A percentile compares a stretch with the other conserved stretches of the same genome.
Conservation (phyloP, 2,797 vertebrate genomes). For the Acrossocheilus wenchowensis region DNA sequence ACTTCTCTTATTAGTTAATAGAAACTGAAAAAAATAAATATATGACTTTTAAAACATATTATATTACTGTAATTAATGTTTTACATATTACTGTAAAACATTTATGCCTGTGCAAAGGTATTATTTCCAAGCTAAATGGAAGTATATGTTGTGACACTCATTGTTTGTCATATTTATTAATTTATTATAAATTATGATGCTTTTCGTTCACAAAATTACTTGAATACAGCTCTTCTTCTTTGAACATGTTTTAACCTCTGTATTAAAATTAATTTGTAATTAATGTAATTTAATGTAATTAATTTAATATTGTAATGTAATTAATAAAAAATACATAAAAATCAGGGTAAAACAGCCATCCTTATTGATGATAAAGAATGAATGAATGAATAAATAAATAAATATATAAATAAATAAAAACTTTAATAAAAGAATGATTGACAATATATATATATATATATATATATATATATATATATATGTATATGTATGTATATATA, state of each 20-base stretch:
- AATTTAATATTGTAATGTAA: too few species aligned
- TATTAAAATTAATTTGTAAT: neutral
- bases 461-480: too few species aligned
- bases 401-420: neutral
- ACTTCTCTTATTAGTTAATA: neutral
- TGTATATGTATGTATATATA: too few species aligned
- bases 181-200: neutral
- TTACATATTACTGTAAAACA: neutral
- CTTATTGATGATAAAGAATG: neutral
- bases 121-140: neutral
- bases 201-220: neutral
- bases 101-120: neutral
- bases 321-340: too few species aligned
- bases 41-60: neutral
- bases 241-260: neutral
- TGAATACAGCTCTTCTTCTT: neutral
- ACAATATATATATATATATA: too few species aligned
- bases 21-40: slow-evolving; percentile 20
- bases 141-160: neutral
- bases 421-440: too few species aligned
- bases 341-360: neutral
- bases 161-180: neutral
- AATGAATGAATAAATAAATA: neutral
- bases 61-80: too few species aligned
- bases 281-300: too few species aligned